Conservation (phyloP, 2,888 invertebrate genomes). For the Blastobasis lacticolella region DNA sequence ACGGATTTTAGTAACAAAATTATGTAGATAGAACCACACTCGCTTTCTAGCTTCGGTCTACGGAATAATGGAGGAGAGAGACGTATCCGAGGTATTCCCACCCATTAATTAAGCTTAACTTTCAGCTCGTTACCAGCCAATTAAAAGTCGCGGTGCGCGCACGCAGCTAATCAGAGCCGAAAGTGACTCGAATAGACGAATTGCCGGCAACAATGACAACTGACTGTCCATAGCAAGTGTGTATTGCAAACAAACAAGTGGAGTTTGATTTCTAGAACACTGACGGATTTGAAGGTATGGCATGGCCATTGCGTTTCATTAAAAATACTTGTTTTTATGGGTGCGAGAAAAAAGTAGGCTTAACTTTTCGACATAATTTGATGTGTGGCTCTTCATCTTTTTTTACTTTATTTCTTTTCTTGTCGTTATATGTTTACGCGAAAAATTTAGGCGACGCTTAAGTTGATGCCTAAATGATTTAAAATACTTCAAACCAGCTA, state of each 20-base stretch:
- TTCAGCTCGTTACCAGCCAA: slow-evolving; percentile 53
- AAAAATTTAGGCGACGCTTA: no score
- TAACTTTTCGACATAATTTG: no score
- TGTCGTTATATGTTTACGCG: no score
- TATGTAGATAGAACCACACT: slow-evolving; percentile 17
- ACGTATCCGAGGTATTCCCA: slow-evolving; percentile 40
- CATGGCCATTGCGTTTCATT: no score
- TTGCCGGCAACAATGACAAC: not conserved
- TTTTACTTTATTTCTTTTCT: no score
- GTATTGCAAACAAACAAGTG: not conserved
- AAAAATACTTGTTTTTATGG: no score
- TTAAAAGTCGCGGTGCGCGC: slow-evolving; percentile 45
- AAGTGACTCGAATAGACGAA: slow-evolving; percentile 30
- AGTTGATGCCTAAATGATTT: no score
- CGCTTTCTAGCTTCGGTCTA: slow-evolving; percentile 49
- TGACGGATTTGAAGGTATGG: not conserved
- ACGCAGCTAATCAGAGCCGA: slow-evolving; percentile 49
- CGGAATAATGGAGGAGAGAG: slow-evolving; percentile 43
- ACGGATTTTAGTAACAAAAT: not conserved
- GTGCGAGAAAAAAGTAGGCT: no score
- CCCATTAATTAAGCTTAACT: slow-evolving; percentile 58
- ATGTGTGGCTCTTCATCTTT: no score
- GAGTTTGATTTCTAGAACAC: not conserved
- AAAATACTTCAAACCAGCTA: no score
- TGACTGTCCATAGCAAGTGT: not conserved